Base-by-base conservation (phyloP, 2,113 vertebrate genomes). In the Furnarius figulus region DNA sequence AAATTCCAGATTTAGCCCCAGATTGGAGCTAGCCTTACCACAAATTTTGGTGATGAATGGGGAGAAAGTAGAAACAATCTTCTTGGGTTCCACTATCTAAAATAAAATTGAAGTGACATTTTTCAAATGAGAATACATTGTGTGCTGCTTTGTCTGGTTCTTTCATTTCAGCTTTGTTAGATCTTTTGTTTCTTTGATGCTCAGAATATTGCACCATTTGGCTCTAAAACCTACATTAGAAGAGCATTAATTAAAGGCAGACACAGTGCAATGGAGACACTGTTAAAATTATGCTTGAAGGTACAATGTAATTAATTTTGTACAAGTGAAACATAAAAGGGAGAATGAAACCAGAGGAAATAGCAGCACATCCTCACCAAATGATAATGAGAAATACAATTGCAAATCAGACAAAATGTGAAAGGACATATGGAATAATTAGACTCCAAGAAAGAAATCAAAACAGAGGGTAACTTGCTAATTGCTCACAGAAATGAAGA, bases 271-370 rank as follows among this genome's bases (percentile, higher is more conserved):
- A 85, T 31, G 81, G 92, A 97, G 97, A 97, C 93, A 93, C 94
- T 95, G 96, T 95, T 96, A 95, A 98, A 98, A 98, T 95, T 94
- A 97, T 95, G 98, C 97, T 98, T 97, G 97, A 97, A 98, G 98
- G 98, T 97, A 97, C 95, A 97, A 95, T 97, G 97, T 98, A 98
- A 98, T 98, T 98, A 98, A 98, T 98, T 98, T 98, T 96, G 96
- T 98, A 98, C 97, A 98, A 97, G 96, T 7, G 85, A 97, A 97
- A 97, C 97, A 98, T 98, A 96, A 98, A 97, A 98, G 96, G 75
- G 87, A 91, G 93, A 97, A 93, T 76, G 96, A 96, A 97, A 95
- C 72, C 27, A 40, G 97, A 97, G 95, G 97, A 98, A 97, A 93
- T 75, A 72, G 97, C 87, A 85, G 85, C 91, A 86, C 63, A 95